phyloP scores from a whole-genome alignment of 2,888 invertebrate genomes.

The Psylliodes chrysocephalus region DNA sequence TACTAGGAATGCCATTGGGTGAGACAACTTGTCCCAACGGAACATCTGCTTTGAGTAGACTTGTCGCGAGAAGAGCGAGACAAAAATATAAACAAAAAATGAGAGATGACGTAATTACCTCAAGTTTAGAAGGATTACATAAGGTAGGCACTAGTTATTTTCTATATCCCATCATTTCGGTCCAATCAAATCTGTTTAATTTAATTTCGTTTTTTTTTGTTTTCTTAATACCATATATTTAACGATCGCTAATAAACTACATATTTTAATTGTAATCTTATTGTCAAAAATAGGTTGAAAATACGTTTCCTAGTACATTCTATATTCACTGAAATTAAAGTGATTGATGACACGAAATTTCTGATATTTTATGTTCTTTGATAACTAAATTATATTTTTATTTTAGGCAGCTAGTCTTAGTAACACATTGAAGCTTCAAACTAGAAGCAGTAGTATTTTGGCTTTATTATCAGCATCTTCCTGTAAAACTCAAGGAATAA shows the following conservation, averaged over 20 bases:
- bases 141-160: slow-evolving; percentile 64
- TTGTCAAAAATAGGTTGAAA: no score
- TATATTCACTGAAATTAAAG: no score
- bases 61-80: slow-evolving; percentile 69
- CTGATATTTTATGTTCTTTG: no score
- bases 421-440: slow-evolving; percentile 88
- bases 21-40: slow-evolving; percentile 60
- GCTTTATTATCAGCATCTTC: slow-evolving; percentile 88
- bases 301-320: no score
- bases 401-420: slow-evolving; percentile 86
- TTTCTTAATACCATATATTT: no score
- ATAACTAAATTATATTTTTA: neutral
- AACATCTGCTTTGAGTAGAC: slow-evolving; percentile 66
- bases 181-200: no score
- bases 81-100: slow-evolving; percentile 70
- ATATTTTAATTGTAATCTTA: no score
- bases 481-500: slow-evolving; percentile 82
- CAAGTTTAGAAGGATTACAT: slow-evolving; percentile 89
- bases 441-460: slow-evolving; percentile 90
- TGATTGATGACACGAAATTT: no score
- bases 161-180: no score
- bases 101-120: slow-evolving; percentile 82
- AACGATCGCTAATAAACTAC: no score
- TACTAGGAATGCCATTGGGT: slow-evolving; percentile 82
- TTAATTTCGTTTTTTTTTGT: no score